Conservation (phyloP, 2,113 vertebrate species). For the Xiphias gladius region DNA sequence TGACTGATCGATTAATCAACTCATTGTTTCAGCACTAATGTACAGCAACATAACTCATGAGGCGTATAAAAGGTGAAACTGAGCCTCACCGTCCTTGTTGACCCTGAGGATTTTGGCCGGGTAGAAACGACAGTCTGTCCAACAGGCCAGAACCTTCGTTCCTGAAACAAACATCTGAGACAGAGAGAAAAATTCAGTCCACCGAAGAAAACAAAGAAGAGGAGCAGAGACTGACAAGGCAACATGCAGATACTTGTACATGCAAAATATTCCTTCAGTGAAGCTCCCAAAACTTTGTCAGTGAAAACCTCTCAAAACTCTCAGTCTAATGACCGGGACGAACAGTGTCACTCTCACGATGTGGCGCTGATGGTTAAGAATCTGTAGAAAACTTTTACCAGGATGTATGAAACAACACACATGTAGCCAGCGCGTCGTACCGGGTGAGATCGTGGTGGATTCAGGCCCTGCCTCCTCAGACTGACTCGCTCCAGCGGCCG, state of each 20-base stretch:
- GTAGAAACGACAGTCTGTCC: constrained; percentile 98
- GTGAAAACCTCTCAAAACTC: background rate
- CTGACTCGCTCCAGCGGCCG: constrained; percentile 94
- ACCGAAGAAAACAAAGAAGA: background rate
- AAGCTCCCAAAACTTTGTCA: background rate
- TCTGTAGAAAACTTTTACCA: background rate
- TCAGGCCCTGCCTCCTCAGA: constrained; percentile 90
- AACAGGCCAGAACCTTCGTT: constrained; percentile 95
- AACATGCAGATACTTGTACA: background rate
- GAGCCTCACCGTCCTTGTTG: constrained; percentile 93
- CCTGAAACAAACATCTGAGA: constrained; percentile 91
- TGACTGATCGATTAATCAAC: background rate
- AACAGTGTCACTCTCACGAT: background rate
- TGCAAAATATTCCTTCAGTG: background rate
- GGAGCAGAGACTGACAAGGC: background rate
- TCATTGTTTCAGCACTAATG: background rate
- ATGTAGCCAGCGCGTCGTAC: constrained; percentile 70
- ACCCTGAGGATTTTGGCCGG: constrained; percentile 95
- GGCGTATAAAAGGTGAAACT: background rate
- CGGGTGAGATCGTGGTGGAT: constrained; percentile 16
- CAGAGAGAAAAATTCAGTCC: background rate
- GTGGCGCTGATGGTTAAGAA: too few species aligned
- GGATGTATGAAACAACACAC: background rate
- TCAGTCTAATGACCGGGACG: background rate
- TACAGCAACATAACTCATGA: background rate